Conservation (phyloP, 2,113 vertebrate genomes). For the Neopipo cinnamomea region DNA sequence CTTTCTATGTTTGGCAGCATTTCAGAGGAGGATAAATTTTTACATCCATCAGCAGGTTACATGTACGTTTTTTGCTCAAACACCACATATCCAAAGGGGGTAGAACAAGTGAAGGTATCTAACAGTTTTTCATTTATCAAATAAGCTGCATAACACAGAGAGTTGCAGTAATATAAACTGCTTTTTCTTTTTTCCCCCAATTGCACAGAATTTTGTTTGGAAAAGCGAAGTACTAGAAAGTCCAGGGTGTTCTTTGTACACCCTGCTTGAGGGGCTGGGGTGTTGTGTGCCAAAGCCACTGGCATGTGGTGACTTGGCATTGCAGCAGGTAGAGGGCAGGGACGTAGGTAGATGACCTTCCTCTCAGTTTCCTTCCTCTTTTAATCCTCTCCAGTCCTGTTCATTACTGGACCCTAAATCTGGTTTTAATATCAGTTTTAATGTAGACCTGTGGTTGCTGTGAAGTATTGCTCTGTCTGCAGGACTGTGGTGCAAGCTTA, state of each 20-base stretch:
- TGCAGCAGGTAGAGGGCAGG: not conserved
- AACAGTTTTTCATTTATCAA: not conserved
- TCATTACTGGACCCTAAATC: not conserved
- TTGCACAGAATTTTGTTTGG: not conserved
- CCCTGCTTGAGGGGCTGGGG: fast-evolving
- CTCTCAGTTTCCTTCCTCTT: not conserved
- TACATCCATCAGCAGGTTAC: not conserved
- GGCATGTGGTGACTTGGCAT: not conserved
- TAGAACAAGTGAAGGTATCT: not conserved
- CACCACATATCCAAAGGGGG: not conserved
- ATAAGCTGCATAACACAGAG: not conserved
- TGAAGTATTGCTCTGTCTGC: constrained; percentile 21
- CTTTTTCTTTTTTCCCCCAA: not conserved
- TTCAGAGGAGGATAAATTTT: not conserved
- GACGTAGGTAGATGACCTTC: not conserved
- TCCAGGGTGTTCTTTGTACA: not conserved
- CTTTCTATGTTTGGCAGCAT: constrained; percentile 2
- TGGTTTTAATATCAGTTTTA: not conserved
- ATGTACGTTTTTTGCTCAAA: not conserved
- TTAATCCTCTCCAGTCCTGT: not conserved
- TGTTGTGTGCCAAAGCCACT: not conserved
- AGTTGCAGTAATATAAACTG: not conserved
- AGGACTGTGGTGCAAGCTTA: not conserved
- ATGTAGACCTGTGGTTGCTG: not conserved
- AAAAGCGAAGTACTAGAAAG: not conserved